Conservation (phyloP, 2,797 vertebrate species). For the Melanotaenia boesemani region DNA sequence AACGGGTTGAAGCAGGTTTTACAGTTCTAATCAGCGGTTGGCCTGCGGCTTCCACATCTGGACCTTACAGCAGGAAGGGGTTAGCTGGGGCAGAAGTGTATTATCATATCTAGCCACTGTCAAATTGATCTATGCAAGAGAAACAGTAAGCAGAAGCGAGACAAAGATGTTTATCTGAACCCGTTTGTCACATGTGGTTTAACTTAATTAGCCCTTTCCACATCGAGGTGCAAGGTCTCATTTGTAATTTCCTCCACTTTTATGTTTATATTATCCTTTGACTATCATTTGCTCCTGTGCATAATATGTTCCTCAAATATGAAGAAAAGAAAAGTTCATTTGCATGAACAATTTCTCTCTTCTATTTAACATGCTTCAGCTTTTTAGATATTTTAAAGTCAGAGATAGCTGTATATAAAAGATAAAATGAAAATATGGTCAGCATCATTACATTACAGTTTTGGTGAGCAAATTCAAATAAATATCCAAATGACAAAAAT, state of each 20-base stretch:
- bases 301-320: not conserved
- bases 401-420: not conserved
- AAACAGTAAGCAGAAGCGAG: constrained; percentile 5
- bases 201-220: constrained; percentile 64
- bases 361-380: not conserved
- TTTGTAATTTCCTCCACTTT: constrained; percentile 63
- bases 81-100: constrained; percentile 35
- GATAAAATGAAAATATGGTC: not conserved
- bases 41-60: constrained; percentile 59
- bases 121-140: constrained; percentile 18
- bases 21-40: constrained; percentile 53
- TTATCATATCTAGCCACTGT: constrained; percentile 11
- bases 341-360: not conserved
- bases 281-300: constrained; percentile 9
- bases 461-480: not conserved
- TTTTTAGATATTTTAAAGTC: not conserved
- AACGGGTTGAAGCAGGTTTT: constrained; percentile 55
- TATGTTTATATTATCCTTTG: constrained; percentile 18
- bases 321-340: not conserved
- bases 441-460: not conserved
- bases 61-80: constrained; percentile 45
- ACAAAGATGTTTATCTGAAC: constrained; percentile 39
- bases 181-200: constrained; percentile 64
- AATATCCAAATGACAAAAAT: not conserved
- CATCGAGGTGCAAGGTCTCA: constrained; percentile 55